A percentile compares a stretch with the other conserved stretches of the same genome.
Evolutionary conservation across 1,140 invertebrate genomes (phyloP).

Genomic region (Augochlora pura): DNA sequence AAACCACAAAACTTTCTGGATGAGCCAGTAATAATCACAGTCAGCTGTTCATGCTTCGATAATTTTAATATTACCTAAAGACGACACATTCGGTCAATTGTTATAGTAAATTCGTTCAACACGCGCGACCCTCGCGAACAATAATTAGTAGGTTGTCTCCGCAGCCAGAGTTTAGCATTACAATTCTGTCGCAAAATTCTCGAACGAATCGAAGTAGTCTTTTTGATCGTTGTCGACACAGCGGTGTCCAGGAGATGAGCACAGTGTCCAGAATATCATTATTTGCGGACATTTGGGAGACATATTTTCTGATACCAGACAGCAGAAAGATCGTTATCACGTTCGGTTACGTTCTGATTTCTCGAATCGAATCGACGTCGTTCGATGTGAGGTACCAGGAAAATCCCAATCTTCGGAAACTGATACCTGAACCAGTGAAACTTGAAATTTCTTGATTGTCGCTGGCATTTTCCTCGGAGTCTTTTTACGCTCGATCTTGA

Average conservation of each 20-base stretch:
- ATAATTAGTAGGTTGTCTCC: neutral
- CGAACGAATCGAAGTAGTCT: no score
- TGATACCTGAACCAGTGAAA: no score
- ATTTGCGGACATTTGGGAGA: conserved; percentile 71
- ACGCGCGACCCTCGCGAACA: no score
- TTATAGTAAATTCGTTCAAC: no score
- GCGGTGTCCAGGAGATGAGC: neutral
- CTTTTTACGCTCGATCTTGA: no score
- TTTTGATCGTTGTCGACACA: neutral
- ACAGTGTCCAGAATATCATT: conserved; percentile 1
- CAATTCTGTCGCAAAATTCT: neutral
- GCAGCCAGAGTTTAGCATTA: neutral
- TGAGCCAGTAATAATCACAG: no score
- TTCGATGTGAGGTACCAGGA: neutral
- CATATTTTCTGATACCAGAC: conserved; percentile 78
- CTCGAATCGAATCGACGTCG: conserved; percentile 18
- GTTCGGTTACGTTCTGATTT: conserved; percentile 9
- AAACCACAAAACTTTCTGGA: no score
- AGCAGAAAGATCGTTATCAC: conserved; percentile 11
- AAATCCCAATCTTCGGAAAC: neutral
- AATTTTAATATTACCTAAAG: no score
- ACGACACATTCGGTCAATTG: no score
- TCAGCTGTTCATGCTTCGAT: no score
- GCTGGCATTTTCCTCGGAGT: no score
- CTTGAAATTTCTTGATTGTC: no score